These are phyloP conservation scores for Sebastes trivittatus DNA, from an alignment of 2,797 vertebrate genomes.

Conservation along the genomic window DNA sequence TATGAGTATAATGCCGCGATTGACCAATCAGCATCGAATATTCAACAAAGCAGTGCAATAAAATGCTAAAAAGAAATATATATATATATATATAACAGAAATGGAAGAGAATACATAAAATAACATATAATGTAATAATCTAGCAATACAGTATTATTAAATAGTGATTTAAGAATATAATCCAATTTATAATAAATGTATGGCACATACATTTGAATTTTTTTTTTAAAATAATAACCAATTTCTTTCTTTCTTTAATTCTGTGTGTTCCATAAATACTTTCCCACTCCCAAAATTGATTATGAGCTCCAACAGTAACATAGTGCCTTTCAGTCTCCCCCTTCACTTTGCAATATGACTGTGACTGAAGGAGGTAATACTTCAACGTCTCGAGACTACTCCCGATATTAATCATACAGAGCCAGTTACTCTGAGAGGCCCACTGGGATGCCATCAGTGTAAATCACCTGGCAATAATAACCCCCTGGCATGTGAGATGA, in stretches of 20 bases:
- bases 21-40: too few species aligned
- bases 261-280: background rate
- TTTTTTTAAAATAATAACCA: background rate
- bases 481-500: background rate
- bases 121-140: background rate
- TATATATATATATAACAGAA: background rate
- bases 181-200: background rate
- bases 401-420: slow-evolving; percentile 30
- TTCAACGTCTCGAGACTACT: slow-evolving; percentile 8
- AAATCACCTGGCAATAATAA: slow-evolving; percentile 41
- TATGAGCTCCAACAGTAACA: background rate
- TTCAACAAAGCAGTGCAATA: background rate
- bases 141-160: background rate
- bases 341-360: background rate
- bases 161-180: background rate
- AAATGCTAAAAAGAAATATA: background rate
- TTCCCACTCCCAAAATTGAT: background rate
- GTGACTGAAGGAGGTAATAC: slow-evolving; percentile 17
- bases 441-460: slow-evolving; percentile 13
- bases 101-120: background rate
- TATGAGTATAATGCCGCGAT: too few species aligned
- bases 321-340: background rate
- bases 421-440: slow-evolving; percentile 15
- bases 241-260: background rate
- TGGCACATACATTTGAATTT: background rate